Percentiles rank a stretch among this genome's conserved stretches.
These are phyloP conservation scores for Isaurus tuberculatus DNA, from an alignment of 92 coral and sea anemone species.

Conservation along the genomic window DNA sequence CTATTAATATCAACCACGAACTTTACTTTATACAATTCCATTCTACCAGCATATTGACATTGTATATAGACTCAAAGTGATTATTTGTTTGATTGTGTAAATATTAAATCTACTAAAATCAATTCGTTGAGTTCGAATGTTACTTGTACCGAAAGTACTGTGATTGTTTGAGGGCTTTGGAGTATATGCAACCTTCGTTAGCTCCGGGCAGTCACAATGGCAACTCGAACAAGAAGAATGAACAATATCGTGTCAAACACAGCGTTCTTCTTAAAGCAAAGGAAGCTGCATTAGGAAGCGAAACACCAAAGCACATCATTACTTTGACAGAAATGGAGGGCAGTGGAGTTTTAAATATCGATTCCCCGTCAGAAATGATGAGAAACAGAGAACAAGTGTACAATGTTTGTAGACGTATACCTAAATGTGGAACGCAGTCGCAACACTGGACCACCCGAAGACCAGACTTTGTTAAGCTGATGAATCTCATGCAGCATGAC, in stretches of 20 bases:
- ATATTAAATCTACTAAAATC: too few species aligned
- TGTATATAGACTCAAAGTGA: too few species aligned
- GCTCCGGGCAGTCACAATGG: too few species aligned
- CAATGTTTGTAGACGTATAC: conserved; percentile 28
- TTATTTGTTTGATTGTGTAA: too few species aligned
- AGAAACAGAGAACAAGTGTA: conserved; percentile 60
- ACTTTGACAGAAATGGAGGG: conserved; percentile 32
- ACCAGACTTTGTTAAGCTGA: conserved; percentile 50
- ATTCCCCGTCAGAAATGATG: conserved; percentile 31
- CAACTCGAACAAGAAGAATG: conserved; percentile 39
- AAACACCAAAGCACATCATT: conserved; percentile 38
- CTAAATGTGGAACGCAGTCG: background rate
- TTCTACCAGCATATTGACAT: too few species aligned
- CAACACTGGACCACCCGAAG: conserved; percentile 44
- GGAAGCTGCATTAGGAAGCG: conserved; percentile 25
- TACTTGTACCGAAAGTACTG: too few species aligned
- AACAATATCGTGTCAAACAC: conserved; percentile 54
- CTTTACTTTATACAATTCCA: too few species aligned
- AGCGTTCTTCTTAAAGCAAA: conserved; percentile 47
- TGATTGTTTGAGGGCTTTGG: too few species aligned
- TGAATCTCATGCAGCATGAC: conserved; percentile 48
- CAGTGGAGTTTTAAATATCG: conserved; percentile 45
- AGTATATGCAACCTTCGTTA: too few species aligned
- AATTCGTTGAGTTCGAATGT: too few species aligned
- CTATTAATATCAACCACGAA: too few species aligned